These are phyloP conservation scores for Psittacula cyanocephala DNA, from an alignment of 2,113 vertebrate genomes.

Conservation along the genomic window DNA sequence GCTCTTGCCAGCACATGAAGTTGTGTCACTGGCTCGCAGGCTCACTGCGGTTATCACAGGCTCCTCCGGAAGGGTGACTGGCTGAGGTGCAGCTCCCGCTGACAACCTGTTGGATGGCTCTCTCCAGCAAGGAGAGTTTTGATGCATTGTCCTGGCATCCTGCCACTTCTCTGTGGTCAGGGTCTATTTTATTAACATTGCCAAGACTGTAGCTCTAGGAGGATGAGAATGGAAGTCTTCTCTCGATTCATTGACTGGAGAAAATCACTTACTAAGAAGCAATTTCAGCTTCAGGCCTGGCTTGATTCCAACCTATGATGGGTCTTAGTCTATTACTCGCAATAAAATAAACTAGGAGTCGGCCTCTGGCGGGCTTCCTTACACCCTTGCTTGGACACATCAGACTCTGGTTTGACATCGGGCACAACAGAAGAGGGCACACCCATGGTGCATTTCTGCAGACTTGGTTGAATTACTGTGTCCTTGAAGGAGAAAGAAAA, in stretches of 20 bases:
- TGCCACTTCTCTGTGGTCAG: not conserved
- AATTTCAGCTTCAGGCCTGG: constrained; percentile 6
- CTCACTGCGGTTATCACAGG: not conserved
- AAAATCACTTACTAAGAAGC: constrained; percentile 11
- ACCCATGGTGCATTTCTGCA: not conserved
- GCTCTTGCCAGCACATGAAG: accelerated
- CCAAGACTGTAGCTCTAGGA: not conserved
- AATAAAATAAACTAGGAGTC: not conserved
- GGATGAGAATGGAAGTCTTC: not conserved
- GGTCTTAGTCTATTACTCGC: not conserved
- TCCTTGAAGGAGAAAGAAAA: not conserved
- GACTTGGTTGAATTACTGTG: not conserved
- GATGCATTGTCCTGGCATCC: not conserved
- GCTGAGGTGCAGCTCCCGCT: not conserved
- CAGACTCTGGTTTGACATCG: not conserved
- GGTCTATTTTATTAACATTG: not conserved
- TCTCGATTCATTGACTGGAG: not conserved
- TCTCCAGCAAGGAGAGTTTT: not conserved
- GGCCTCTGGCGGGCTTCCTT: not conserved
- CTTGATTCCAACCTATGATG: not conserved
- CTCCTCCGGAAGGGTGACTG: not conserved
- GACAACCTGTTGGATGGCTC: not conserved
- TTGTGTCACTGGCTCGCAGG: not conserved
- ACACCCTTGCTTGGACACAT: not conserved
- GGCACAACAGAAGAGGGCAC: not conserved